These are phyloP conservation scores for Ctena decussata DNA, from an alignment of 2,888 invertebrate genomes.

Conservation along the genomic window DNA sequence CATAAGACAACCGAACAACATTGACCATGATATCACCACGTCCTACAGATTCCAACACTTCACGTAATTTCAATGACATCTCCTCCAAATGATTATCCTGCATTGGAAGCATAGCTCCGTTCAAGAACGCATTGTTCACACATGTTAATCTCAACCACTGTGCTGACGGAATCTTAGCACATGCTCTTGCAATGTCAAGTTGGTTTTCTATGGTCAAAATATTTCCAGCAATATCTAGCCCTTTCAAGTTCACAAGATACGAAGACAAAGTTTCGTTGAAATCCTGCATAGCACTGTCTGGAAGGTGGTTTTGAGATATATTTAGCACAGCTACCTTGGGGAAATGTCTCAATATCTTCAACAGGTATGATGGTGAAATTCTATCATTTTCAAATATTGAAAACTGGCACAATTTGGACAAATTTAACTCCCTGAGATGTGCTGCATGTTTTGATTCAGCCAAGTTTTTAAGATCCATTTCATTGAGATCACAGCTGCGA, in stretches of 20 bases:
- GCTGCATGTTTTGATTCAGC: slow-evolving; percentile 72
- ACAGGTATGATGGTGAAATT: slow-evolving; percentile 71
- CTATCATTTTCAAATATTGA: slow-evolving; percentile 75
- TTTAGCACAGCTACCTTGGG: slow-evolving; percentile 73
- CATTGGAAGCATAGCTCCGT: slow-evolving; percentile 54
- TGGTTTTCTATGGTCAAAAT: slow-evolving; percentile 72
- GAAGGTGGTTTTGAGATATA: slow-evolving; percentile 77
- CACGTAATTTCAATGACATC: slow-evolving; percentile 47
- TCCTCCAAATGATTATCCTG: slow-evolving; percentile 56
- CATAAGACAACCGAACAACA: slow-evolving; percentile 68
- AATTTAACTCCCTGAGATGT: slow-evolving; percentile 74
- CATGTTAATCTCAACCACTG: slow-evolving; percentile 72
- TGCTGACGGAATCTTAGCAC: slow-evolving; percentile 67
- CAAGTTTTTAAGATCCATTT: slow-evolving; percentile 72
- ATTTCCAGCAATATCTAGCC: slow-evolving; percentile 76
- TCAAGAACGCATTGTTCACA: slow-evolving; percentile 50
- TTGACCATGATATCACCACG: slow-evolving; percentile 71
- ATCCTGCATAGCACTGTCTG: slow-evolving; percentile 66
- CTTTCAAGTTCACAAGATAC: slow-evolving; percentile 65
- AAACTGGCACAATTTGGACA: slow-evolving; percentile 78
- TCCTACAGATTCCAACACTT: slow-evolving; percentile 61
- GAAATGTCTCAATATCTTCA: slow-evolving; percentile 73
- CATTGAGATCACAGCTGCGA: slow-evolving; percentile 78
- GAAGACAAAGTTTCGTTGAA: slow-evolving; percentile 67
- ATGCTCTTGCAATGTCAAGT: slow-evolving; percentile 68